Evolutionary conservation across 1,140 invertebrate genomes (phyloP).

Genomic region (Anagrus nilaparvatae): DNA sequence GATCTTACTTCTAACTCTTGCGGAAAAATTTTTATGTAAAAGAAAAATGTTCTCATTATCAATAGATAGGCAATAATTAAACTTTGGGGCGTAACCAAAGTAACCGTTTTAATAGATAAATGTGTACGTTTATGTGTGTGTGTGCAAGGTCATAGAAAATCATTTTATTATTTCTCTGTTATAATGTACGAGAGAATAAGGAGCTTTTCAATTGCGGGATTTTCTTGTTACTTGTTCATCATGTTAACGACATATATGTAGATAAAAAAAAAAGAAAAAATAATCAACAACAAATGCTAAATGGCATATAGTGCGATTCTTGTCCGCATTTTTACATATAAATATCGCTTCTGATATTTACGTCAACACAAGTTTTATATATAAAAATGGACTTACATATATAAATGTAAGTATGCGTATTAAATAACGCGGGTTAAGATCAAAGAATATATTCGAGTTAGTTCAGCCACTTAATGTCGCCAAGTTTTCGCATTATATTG

Average conservation of each 20-base stretch:
- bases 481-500: conserved; percentile 35
- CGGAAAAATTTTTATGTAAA: conserved; percentile 6
- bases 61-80: conserved; percentile 29
- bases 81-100: conserved; percentile 26
- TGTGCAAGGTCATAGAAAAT: too few relatives aligned
- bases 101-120: too few relatives aligned
- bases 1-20: neutral
- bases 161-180: too few relatives aligned
- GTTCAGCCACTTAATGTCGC: conserved; percentile 37
- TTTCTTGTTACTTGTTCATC: conserved; percentile 26
- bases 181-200: too few relatives aligned
- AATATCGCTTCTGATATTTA: neutral
- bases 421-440: conserved; percentile 24
- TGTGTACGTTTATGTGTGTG: too few relatives aligned
- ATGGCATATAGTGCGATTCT: conserved; percentile 5
- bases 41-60: conserved; percentile 20
- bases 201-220: too few relatives aligned
- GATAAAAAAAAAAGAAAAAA: conserved; percentile 38
- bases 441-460: conserved; percentile 32
- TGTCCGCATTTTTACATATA: neutral
- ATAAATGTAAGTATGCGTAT: conserved; percentile 18
- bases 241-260: conserved; percentile 36
- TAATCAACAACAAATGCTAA: conserved; percentile 23
- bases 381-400: neutral
- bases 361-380: neutral